Percentiles rank a stretch among this genome's conserved stretches.
phyloP scores from a whole-genome alignment of 35 echinoderm and acorn worm genomes.

The Acanthaster planci region DNA sequence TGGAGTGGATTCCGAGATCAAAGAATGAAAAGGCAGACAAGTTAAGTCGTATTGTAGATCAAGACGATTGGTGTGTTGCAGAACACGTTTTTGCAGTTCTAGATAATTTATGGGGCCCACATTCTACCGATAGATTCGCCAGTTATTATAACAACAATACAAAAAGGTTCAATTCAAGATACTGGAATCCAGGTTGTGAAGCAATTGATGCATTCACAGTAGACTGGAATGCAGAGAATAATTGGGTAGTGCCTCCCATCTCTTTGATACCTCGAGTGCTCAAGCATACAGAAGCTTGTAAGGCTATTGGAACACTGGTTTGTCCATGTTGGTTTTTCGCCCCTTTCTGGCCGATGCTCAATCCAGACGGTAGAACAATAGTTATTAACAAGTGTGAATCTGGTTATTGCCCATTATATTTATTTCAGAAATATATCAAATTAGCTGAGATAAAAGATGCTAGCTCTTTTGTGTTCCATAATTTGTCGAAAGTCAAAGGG shows the following conservation, averaged over 20 bases:
- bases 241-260: too few species aligned
- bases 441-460: neutral
- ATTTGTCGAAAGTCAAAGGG: neutral
- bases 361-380: neutral
- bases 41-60: neutral
- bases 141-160: too few species aligned
- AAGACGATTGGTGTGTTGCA: too few species aligned
- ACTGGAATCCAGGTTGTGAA: too few species aligned
- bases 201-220: too few species aligned
- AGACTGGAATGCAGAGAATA: too few species aligned
- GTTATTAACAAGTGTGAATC: neutral
- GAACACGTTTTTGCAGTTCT: neutral
- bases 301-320: too few species aligned
- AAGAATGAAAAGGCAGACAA: conserved; percentile 7
- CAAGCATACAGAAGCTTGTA: neutral
- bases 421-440: neutral
- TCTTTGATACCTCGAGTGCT: neutral
- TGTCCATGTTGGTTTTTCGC: neutral
- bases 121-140: conserved; percentile 16
- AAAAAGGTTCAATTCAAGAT: too few species aligned
- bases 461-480: neutral
- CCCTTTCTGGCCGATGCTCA: conserved; percentile 16
- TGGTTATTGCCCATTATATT: neutral
- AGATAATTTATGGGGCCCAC: neutral
- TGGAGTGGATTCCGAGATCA: conserved; percentile 15